Evolutionary conservation across 2,113 vertebrate species (phyloP).

Genomic region (Gadus macrocephalus): DNA sequence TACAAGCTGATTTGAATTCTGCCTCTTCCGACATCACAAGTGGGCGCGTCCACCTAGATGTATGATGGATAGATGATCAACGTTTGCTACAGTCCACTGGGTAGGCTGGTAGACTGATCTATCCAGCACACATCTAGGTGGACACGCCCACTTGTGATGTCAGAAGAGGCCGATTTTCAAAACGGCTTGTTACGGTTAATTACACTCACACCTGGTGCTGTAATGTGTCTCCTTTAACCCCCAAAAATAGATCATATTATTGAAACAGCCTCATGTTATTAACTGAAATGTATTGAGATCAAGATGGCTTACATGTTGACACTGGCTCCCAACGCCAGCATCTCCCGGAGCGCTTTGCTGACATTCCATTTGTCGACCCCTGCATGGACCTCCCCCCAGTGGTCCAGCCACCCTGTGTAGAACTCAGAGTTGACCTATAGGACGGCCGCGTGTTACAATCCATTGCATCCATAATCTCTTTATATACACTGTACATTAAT

Average conservation of each 20-base stretch:
- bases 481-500: neutral
- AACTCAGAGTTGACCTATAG: constrained; percentile 95
- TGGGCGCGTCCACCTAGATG: too few relatives aligned
- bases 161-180: too few relatives aligned
- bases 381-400: constrained; percentile 88
- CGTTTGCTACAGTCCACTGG: too few relatives aligned
- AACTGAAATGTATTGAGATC: neutral
- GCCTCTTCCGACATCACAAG: too few relatives aligned
- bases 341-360: constrained; percentile 74
- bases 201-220: too few relatives aligned
- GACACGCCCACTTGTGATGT: too few relatives aligned
- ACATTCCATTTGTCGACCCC: constrained; percentile 62
- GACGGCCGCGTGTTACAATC: neutral
- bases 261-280: neutral
- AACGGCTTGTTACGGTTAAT: too few relatives aligned
- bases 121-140: too few relatives aligned
- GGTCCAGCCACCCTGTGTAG: constrained; percentile 97
- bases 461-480: neutral
- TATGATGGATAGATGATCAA: too few relatives aligned
- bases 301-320: constrained; percentile 85
- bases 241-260: neutral
- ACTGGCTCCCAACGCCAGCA: constrained; percentile 87
- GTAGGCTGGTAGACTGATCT: too few relatives aligned
- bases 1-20: too few relatives aligned
- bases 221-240: neutral